Evolutionary conservation across 2,797 vertebrate genomes (phyloP), one percentile per base, ranked within the genome.

Genomic region (Aratinga solstitialis): DNA sequence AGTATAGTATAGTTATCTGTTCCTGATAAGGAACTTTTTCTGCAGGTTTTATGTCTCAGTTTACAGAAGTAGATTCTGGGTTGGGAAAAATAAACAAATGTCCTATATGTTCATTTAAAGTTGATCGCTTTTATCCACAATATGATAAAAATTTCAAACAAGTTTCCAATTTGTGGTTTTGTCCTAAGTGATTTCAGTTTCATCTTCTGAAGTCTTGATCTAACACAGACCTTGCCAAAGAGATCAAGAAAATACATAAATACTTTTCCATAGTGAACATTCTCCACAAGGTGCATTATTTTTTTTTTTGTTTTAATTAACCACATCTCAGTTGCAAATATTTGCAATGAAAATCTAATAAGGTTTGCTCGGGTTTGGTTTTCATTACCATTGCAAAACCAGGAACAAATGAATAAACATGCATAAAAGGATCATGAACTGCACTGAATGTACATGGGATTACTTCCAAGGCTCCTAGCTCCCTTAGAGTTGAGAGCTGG

Each of bases 341-440:
- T 94, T 94, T 94, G 82, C 85, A 86, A 91, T 82, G 95, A 91
- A 94, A 95, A 94, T 94, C 81, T 90, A 89, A 95, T 94, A 94
- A 89, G 83, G 53, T 72, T 90, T 74, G 22, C 65, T 51, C 30
- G 50, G 45, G 34, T 92, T 96, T 94, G 91, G 83, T 82, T 96
- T 96, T 83, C 88, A 89, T 97, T 97, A 95, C 75, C 61, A 48
- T 94, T 95, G 75, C 84, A 96, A 90, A 96, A 85, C 72, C 34
- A 82, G 66, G 53, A 95, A 79, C 93, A 96, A 95, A 90, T 94
- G 89, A 94, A 93, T 89, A 94, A 95, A 93, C 89, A 93, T 48
- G 34, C 51, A 89, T 58, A 13, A 92, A 90, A 87, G 38, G 88
- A 94, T 85, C 88, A 40, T 77, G 90, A 94, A 89, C 81, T 67